phyloP scores from a whole-genome alignment of 2,888 invertebrate genomes.

The Ectemnius continuus region DNA sequence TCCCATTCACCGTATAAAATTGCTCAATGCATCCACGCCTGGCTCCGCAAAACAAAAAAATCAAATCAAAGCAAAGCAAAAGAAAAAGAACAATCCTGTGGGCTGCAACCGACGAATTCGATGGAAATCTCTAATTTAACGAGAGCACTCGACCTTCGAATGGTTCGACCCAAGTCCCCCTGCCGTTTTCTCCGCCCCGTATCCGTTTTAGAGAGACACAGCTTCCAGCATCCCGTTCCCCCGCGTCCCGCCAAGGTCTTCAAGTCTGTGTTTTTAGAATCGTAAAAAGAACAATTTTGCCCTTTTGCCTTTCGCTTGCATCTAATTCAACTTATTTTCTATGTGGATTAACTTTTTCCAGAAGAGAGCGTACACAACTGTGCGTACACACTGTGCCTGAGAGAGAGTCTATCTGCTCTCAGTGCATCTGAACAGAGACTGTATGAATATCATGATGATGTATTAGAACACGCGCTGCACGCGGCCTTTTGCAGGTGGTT shows the following conservation, averaged over 20 bases:
- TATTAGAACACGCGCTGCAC: constrained; percentile 76
- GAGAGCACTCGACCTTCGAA: constrained; percentile 32
- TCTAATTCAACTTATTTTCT: constrained; percentile 70
- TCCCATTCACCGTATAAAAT: constrained; percentile 24
- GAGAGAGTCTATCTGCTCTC: constrained; percentile 62
- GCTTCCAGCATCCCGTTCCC: not conserved
- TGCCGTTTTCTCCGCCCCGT: too few relatives aligned
- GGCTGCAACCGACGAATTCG: constrained; percentile 17
- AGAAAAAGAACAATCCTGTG: constrained; percentile 2
- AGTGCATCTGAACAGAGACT: constrained; percentile 74
- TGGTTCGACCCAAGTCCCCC: constrained; percentile 2
- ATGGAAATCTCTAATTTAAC: constrained; percentile 41
- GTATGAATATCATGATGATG: constrained; percentile 77
- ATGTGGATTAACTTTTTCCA: constrained; percentile 78
- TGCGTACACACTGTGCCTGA: constrained; percentile 73
- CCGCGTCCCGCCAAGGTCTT: not conserved
- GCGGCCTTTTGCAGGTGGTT: constrained; percentile 77
- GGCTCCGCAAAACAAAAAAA: not conserved
- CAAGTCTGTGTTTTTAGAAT: too few relatives aligned
- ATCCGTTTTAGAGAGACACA: constrained; percentile 10
- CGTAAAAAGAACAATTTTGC: too few relatives aligned
- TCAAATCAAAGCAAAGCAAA: too few relatives aligned
- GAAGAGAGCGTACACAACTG: constrained; percentile 68
- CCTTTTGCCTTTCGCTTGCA: constrained; percentile 51
- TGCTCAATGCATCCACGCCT: constrained; percentile 10